A percentile compares a stretch with the other conserved stretches of the same genome.
These are phyloP conservation scores for Philopotamus ludificatus DNA, from an alignment of 1,140 invertebrate species.

Conservation along the genomic window DNA sequence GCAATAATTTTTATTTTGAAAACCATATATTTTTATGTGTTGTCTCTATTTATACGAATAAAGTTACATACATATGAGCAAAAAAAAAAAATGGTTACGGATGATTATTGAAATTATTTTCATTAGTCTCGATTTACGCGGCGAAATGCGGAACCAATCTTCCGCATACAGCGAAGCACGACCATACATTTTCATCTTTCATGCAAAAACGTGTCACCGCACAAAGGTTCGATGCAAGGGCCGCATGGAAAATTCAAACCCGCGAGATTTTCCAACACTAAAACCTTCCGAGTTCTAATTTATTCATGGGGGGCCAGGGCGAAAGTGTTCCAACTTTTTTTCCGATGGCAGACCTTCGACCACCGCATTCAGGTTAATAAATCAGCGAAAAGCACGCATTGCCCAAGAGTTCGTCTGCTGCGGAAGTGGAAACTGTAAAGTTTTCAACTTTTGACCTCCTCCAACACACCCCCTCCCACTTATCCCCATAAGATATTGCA, in stretches of 20 bases:
- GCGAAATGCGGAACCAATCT: no score
- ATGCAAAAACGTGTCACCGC: no score
- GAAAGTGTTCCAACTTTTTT: conserved; percentile 25
- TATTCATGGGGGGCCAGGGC: conserved; percentile 11
- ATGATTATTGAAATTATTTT: no score
- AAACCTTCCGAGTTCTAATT: conserved; percentile 18
- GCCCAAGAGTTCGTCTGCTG: not conserved
- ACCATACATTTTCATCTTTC: not conserved
- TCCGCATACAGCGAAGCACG: not conserved
- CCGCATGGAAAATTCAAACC: not conserved
- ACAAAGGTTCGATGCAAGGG: no score
- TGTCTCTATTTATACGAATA: no score
- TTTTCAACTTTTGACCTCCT: not conserved
- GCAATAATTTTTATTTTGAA: no score
- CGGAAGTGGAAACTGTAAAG: not conserved
- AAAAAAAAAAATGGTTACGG: not conserved
- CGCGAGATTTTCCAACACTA: not conserved
- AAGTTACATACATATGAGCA: no score
- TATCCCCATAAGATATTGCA: not conserved
- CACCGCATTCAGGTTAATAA: conserved; percentile 37
- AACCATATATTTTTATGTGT: no score
- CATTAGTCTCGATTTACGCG: no score
- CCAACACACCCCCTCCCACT: no score
- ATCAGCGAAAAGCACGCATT: conserved; percentile 32
- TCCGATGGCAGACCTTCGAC: conserved; percentile 27